Evolutionary conservation across 2,888 invertebrate genomes (phyloP).

Genomic region (Capitulum mitella): DNA sequence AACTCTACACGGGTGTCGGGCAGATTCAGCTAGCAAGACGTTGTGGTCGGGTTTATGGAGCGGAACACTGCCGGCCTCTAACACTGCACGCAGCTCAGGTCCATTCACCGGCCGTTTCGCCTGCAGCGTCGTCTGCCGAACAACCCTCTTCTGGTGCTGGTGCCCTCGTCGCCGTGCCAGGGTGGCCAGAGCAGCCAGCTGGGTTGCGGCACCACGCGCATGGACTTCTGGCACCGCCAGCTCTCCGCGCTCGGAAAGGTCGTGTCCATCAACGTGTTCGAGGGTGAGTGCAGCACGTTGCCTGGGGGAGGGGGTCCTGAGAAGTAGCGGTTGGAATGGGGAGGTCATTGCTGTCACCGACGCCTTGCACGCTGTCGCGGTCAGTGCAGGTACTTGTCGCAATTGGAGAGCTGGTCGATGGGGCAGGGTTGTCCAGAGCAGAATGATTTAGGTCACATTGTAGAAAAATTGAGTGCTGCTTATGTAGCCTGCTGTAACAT

Average conservation of each 20-base stretch:
- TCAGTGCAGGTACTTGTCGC: not conserved
- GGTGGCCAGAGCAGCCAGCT: not conserved
- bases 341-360: no score
- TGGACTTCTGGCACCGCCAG: constrained; percentile 62
- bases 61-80: not conserved
- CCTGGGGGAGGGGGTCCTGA: no score
- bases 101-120: not conserved
- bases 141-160: constrained; percentile 50
- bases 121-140: constrained; percentile 58
- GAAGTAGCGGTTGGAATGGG: no score
- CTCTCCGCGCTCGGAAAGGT: constrained; percentile 61
- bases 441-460: no score
- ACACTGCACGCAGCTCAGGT: no score
- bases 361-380: not conserved
- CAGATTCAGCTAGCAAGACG: no score
- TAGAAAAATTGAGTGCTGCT: no score
- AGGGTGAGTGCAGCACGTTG: constrained; percentile 42
- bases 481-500: no score
- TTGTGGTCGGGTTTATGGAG: not conserved
- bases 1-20: no score
- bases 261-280: constrained; percentile 54
- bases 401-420: not conserved
- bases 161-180: constrained; percentile 4
- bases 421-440: no score
- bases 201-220: constrained; percentile 46